Percentiles rank a stretch among this genome's conserved stretches.
Conservation (phyloP, 2,888 invertebrate species). For the Conops quadrifasciatus region DNA sequence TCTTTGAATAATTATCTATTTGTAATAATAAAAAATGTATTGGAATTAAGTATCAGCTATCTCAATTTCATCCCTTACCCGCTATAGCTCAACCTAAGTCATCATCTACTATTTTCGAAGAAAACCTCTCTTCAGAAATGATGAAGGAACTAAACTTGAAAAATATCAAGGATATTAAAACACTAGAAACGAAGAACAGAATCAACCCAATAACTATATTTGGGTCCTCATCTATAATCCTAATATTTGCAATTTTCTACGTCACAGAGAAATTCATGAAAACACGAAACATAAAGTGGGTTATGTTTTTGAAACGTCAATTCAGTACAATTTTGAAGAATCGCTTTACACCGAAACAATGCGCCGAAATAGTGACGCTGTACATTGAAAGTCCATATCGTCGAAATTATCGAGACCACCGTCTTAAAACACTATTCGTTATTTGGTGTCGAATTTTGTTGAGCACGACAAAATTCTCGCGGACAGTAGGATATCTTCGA, state of each 20-base stretch:
- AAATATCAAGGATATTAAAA: constrained; percentile 17
- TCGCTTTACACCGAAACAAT: too few relatives aligned
- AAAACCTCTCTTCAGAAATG: constrained; percentile 39
- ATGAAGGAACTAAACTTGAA: constrained; percentile 38
- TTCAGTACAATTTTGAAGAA: too few relatives aligned
- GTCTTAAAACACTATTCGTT: too few relatives aligned
- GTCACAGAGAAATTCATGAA: background rate
- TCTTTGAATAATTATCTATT: constrained; percentile 33
- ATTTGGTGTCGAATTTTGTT: too few relatives aligned
- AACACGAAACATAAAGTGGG: too few relatives aligned
- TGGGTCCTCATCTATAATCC: background rate
- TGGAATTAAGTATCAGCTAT: constrained; percentile 36
- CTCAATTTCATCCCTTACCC: constrained; percentile 36
- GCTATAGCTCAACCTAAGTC: constrained; percentile 39
- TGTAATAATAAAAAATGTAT: too few relatives aligned
- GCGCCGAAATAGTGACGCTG: too few relatives aligned
- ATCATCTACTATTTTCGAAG: constrained; percentile 23
- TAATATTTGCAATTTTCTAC: background rate
- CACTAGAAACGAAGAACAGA: background rate
- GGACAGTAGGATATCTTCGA: too few relatives aligned
- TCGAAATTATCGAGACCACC: too few relatives aligned
- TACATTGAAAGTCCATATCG: too few relatives aligned
- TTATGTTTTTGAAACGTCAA: too few relatives aligned
- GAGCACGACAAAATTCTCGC: too few relatives aligned
- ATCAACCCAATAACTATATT: background rate